These are phyloP conservation scores for Drosophila novamexicana DNA, from an alignment of 1,140 invertebrate species.

Conservation along the genomic window DNA sequence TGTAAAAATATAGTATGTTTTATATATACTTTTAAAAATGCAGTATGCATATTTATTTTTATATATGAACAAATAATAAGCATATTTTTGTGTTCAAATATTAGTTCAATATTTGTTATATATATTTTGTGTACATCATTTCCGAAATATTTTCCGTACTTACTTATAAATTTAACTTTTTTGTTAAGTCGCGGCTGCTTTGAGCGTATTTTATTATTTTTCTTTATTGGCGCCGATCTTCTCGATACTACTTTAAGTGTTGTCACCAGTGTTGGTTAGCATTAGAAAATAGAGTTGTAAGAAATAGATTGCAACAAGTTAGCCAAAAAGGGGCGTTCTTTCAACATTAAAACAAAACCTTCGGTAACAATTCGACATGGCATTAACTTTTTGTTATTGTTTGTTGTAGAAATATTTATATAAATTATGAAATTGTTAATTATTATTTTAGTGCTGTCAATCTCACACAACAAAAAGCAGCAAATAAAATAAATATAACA, in stretches of 20 bases:
- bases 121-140: conserved; percentile 2
- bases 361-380: conserved; percentile 32
- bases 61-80: background rate
- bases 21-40: background rate
- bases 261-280: conserved; percentile 35
- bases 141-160: conserved; percentile 85
- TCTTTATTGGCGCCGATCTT: conserved; percentile 90
- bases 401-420: background rate
- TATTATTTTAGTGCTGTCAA: background rate
- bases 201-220: conserved; percentile 88
- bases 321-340: conserved; percentile 1
- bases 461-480: background rate
- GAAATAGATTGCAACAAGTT: conserved; percentile 30
- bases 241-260: conserved; percentile 84
- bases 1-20: no score
- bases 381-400: background rate
- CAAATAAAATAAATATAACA: conserved; percentile 6
- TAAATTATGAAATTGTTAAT: conserved; percentile 6
- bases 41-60: background rate
- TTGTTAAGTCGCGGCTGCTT: conserved; percentile 91
- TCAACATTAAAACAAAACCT: background rate
- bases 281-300: conserved; percentile 26
- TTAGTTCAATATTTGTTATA: background rate
- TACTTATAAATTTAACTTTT: conserved; percentile 95
- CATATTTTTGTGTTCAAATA: no score